phyloP scores from a whole-genome alignment of 37 sponge, comb jelly and placozoan species.

The Halisarca cf. caerulea region DNA sequence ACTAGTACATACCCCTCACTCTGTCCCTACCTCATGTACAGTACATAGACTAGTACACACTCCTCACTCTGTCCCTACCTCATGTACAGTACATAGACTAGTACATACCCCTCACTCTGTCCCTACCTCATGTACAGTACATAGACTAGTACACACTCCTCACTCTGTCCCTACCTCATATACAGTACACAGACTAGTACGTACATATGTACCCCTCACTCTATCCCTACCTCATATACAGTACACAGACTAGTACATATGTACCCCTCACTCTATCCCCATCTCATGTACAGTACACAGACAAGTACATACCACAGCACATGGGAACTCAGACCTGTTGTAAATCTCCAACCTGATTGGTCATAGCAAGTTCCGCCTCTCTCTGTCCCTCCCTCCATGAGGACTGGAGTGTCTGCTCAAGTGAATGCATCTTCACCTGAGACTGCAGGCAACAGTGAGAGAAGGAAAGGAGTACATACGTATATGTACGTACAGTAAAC shows the following conservation, averaged over 20 bases:
- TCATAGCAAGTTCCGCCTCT: background rate
- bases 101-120: no score
- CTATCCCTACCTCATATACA: no score
- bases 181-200: background rate
- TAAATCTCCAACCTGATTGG: background rate
- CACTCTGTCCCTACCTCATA: no score
- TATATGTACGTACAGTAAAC: background rate
- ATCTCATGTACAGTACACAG: no score
- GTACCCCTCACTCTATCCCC: no score
- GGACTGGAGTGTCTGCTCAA: slow-evolving; percentile 20
- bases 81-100: background rate
- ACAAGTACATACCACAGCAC: background rate
- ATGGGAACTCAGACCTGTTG: background rate
- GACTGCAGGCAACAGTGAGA: background rate
- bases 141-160: background rate
- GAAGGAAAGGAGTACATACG: no score
- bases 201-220: background rate
- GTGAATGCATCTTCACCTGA: background rate
- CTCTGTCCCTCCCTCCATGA: background rate
- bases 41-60: no score
- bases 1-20: background rate
- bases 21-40: no score
- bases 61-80: no score
- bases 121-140: no score
- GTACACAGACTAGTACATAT: no score